These are phyloP conservation scores for Polymixis lichenea DNA, from an alignment of 2,888 invertebrate species.

Conservation along the genomic window DNA sequence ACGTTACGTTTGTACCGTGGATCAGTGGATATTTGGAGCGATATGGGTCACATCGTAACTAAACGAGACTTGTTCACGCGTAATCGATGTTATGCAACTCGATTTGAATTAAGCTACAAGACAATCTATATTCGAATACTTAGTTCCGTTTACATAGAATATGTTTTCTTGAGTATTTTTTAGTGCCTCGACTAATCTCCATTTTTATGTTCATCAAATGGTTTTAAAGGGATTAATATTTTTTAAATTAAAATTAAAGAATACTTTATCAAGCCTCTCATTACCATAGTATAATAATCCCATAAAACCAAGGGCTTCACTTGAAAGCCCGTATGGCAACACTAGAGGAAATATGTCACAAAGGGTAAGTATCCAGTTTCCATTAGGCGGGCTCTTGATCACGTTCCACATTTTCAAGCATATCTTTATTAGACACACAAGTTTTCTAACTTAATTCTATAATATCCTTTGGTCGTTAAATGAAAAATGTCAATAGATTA, in stretches of 20 bases:
- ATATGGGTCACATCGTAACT: constrained; percentile 69
- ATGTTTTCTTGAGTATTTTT: background rate
- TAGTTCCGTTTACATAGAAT: constrained; percentile 8
- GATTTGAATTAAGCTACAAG: constrained; percentile 43
- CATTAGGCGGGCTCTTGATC: constrained; percentile 70
- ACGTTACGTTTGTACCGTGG: constrained; percentile 67
- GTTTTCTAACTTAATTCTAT: constrained; percentile 24
- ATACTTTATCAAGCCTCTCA: constrained; percentile 6
- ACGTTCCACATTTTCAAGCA: constrained; percentile 65
- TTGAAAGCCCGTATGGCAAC: constrained; percentile 65
- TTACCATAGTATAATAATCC: constrained; percentile 42
- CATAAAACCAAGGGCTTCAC: constrained; percentile 37
- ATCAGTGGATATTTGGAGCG: constrained; percentile 70
- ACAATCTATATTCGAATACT: constrained; percentile 20
- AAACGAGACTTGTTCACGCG: constrained; percentile 55
- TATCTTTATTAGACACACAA: constrained; percentile 43
- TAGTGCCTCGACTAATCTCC: constrained; percentile 16
- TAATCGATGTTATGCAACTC: constrained; percentile 68
- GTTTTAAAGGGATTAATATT: constrained; percentile 3
- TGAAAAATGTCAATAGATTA: constrained; percentile 34
- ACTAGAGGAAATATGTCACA: constrained; percentile 74
- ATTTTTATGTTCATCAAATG: constrained; percentile 33
- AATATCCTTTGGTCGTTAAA: constrained; percentile 29
- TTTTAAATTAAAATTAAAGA: constrained; percentile 22
- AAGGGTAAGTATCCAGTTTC: constrained; percentile 73